These are phyloP conservation scores for Zygothrica quintamaculata DNA, from an alignment of 2,888 invertebrate species.

Conservation along the genomic window DNA sequence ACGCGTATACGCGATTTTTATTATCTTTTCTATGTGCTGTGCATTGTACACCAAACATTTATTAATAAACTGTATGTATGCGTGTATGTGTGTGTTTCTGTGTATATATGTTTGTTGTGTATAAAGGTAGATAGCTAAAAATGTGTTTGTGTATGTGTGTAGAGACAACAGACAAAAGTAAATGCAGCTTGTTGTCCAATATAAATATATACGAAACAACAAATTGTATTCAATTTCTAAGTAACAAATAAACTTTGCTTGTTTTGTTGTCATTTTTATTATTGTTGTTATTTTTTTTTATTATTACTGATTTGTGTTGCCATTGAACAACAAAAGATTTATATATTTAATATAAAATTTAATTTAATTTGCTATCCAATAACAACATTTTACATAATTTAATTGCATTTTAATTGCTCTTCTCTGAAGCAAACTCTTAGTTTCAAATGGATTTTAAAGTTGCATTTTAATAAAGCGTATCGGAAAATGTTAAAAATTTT, in stretches of 20 bases:
- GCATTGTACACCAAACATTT: slow-evolving; percentile 70
- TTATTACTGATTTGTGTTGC: slow-evolving; percentile 20
- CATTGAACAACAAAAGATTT: slow-evolving; percentile 14
- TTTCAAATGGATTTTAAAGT: slow-evolving; percentile 33
- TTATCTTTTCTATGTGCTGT: slow-evolving; percentile 59
- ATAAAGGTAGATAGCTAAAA: neutral
- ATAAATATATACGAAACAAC: slow-evolving; percentile 38
- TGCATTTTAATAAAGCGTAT: slow-evolving; percentile 54
- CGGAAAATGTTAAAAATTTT: slow-evolving; percentile 16
- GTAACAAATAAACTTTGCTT: slow-evolving; percentile 29
- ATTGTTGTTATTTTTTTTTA: neutral
- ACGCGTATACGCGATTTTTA: slow-evolving; percentile 66
- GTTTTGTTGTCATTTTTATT: slow-evolving; percentile 6
- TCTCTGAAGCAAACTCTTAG: slow-evolving; percentile 21
- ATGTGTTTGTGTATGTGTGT: slow-evolving; percentile 10
- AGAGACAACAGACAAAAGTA: slow-evolving; percentile 22
- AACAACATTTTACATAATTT: slow-evolving; percentile 34
- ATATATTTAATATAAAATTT: slow-evolving; percentile 30
- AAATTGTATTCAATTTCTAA: slow-evolving; percentile 48
- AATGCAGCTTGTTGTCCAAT: slow-evolving; percentile 46
- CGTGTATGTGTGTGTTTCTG: slow-evolving; percentile 4
- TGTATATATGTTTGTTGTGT: slow-evolving; percentile 3
- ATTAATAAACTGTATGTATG: slow-evolving; percentile 72
- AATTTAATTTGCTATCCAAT: slow-evolving; percentile 39
- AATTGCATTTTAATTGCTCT: slow-evolving; percentile 70